Conservation (phyloP, 1,140 invertebrate genomes). For the Apis dorsata region DNA sequence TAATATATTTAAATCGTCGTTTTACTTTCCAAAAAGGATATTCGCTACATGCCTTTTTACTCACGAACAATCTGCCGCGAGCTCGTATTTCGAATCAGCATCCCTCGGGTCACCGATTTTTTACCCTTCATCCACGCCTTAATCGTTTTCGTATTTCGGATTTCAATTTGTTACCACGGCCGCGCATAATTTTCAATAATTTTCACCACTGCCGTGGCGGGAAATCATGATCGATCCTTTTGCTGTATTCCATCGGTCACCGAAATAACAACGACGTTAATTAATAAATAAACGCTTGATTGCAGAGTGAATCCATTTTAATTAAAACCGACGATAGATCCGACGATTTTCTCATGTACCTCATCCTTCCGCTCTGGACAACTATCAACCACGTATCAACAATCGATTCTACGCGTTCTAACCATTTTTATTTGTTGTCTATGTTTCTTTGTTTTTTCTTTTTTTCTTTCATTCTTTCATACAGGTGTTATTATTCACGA, state of each 20-base stretch:
- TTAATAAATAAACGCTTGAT: conserved; percentile 33
- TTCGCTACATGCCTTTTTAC: not conserved
- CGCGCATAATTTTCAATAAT: conserved; percentile 19
- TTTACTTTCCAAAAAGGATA: too few species aligned
- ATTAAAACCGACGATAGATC: conserved; percentile 25
- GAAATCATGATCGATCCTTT: not conserved
- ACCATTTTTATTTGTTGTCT: too few species aligned
- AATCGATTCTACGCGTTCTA: too few species aligned
- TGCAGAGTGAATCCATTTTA: conserved; percentile 23
- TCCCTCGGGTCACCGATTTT: not conserved
- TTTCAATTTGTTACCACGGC: not conserved
- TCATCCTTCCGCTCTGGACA: not conserved
- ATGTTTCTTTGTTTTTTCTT: too few species aligned
- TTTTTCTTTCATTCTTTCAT: too few species aligned
- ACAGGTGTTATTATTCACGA: too few species aligned
- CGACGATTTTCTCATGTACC: not conserved
- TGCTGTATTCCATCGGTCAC: not conserved
- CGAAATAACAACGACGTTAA: not conserved
- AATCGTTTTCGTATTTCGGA: not conserved
- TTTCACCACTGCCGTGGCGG: not conserved
- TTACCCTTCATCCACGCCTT: not conserved
- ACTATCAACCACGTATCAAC: too few species aligned
- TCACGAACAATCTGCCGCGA: not conserved
- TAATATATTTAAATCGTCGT: too few species aligned
- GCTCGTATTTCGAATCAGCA: not conserved